Percentiles rank a stretch among this genome's conserved stretches.
Evolutionary conservation across 2,888 invertebrate genomes (phyloP).

Genomic region (Neoaliturus tenellus): DNA sequence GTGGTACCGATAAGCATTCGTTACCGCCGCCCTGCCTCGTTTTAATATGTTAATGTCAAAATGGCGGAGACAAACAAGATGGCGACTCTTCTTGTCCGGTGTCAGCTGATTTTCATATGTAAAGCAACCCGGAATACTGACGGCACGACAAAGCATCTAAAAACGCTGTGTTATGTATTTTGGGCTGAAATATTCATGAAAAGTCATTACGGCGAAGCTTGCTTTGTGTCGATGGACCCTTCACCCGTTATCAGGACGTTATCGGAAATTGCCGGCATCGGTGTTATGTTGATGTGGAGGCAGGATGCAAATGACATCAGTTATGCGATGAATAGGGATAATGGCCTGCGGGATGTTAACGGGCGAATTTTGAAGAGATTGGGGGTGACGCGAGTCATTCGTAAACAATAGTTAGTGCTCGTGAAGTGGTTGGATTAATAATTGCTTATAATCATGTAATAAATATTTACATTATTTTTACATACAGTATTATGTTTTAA

Average conservation of each 20-base stretch:
- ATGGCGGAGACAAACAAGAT: slow-evolving; percentile 53
- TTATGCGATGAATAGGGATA: not conserved
- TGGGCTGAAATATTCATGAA: slow-evolving; percentile 45
- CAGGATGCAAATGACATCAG: not conserved
- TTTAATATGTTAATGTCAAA: slow-evolving; percentile 57
- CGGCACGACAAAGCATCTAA: slow-evolving; percentile 30
- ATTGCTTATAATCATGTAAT: too few species aligned
- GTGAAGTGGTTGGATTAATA: too few species aligned
- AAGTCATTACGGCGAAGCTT: slow-evolving; percentile 29
- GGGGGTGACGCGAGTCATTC: not conserved
- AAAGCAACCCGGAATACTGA: slow-evolving; percentile 39
- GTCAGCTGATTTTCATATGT: slow-evolving; percentile 52
- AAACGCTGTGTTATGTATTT: slow-evolving; percentile 53
- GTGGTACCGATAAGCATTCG: slow-evolving; percentile 41
- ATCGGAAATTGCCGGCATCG: slow-evolving; percentile 25
- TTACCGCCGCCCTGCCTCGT: slow-evolving; percentile 37
- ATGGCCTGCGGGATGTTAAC: not conserved
- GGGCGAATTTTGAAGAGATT: not conserved
- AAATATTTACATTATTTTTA: too few species aligned
- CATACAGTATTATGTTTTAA: too few species aligned
- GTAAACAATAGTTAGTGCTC: too few species aligned
- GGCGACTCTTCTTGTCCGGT: slow-evolving; percentile 19
- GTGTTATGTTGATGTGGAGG: not conserved
- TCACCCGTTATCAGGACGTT: slow-evolving; percentile 1
- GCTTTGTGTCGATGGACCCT: slow-evolving; percentile 30